Percentiles rank a stretch among this genome's conserved stretches.
These are phyloP conservation scores for Megaceryle maxima DNA, from an alignment of 2,113 vertebrate species.

Conservation along the genomic window DNA sequence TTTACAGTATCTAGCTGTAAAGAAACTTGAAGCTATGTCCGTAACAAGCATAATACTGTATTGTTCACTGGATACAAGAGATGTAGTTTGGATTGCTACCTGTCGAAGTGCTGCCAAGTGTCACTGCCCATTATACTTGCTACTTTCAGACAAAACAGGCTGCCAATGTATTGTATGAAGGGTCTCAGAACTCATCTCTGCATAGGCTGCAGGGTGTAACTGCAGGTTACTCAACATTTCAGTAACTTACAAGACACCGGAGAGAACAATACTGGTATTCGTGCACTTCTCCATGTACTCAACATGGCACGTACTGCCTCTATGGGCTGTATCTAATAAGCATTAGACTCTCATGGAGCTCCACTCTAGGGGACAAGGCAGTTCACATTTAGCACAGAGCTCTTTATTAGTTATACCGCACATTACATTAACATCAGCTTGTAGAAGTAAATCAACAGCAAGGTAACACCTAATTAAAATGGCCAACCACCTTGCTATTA, in stretches of 20 bases:
- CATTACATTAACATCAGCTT: not conserved
- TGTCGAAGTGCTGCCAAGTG: not conserved
- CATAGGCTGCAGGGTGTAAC: accelerated
- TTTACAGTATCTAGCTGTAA: not conserved
- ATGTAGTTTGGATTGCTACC: not conserved
- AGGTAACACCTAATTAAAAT: not conserved
- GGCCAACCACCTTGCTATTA: not conserved
- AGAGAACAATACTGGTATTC: not conserved
- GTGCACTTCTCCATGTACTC: not conserved
- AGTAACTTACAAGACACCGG: not conserved
- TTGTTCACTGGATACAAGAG: not conserved
- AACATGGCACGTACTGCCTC: not conserved
- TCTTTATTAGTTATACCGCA: not conserved
- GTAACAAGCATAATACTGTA: not conserved
- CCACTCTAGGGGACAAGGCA: not conserved
- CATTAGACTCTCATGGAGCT: not conserved
- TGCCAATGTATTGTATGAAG: not conserved
- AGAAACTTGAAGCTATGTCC: not conserved
- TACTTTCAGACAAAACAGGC: not conserved
- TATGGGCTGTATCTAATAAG: not conserved
- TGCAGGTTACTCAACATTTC: not conserved
- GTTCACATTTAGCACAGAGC: not conserved
- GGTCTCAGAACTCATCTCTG: not conserved
- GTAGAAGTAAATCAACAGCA: not conserved
- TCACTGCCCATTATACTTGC: too few species aligned